Percentiles rank a stretch among this genome's conserved stretches.
phyloP scores from a whole-genome alignment of 2,888 invertebrate species.

The Acanthosepion lycidas region DNA sequence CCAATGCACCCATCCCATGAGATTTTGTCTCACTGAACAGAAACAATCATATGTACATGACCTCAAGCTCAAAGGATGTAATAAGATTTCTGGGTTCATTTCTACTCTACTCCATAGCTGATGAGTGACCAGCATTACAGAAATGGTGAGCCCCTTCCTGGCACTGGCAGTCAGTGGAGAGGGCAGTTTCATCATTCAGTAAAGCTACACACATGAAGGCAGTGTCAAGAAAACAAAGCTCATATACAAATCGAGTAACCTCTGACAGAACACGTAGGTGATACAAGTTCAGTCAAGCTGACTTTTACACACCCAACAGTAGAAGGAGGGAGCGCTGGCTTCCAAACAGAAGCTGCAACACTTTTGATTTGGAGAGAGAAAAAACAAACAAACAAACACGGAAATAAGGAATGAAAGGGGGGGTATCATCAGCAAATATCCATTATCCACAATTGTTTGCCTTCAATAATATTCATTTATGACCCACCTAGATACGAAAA shows the following conservation, averaged over 20 bases:
- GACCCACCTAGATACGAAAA: conserved; percentile 6
- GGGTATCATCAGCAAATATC: not conserved
- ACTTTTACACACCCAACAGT: not conserved
- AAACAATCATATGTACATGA: too few relatives aligned
- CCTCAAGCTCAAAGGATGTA: not conserved
- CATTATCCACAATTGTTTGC: conserved; percentile 14
- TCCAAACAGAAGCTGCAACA: not conserved
- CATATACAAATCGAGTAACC: not conserved
- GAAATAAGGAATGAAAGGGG: not conserved
- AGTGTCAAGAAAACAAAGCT: not conserved
- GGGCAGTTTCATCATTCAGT: not conserved
- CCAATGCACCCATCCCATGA: not conserved
- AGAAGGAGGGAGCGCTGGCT: not conserved
- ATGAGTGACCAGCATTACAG: not conserved
- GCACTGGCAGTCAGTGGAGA: not conserved
- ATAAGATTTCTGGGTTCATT: not conserved
- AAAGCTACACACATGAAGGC: not conserved
- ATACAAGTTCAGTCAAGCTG: not conserved
- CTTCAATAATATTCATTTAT: conserved; percentile 10
- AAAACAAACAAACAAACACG: not conserved
- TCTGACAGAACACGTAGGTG: not conserved
- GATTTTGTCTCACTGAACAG: not conserved
- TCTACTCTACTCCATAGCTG: conserved; percentile 8
- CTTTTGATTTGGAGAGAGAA: not conserved
- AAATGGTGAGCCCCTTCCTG: not conserved